Conservation (phyloP, 2,888 invertebrate genomes). For the Bembecia ichneumoniformis region DNA sequence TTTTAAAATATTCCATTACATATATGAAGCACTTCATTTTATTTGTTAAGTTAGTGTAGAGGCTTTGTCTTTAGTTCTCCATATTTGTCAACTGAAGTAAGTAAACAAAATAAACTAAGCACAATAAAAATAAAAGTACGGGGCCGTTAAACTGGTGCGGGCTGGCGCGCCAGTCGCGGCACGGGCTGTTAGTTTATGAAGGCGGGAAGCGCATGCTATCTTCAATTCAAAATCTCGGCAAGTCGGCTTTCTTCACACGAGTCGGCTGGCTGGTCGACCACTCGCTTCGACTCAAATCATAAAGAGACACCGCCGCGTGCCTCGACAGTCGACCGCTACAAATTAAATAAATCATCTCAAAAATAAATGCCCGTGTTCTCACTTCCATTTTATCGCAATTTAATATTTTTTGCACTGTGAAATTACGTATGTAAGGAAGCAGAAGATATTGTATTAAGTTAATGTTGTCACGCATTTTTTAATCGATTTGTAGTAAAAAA, state of each 20-base stretch:
- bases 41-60: too few species aligned
- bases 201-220: constrained; percentile 12
- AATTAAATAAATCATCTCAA: not conserved
- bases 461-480: too few species aligned
- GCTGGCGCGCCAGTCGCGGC: constrained; percentile 5
- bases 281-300: not conserved
- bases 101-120: not conserved
- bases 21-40: too few species aligned
- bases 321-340: not conserved
- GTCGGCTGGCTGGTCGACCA: constrained; percentile 2
- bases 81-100: not conserved
- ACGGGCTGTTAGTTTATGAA: constrained; percentile 7
- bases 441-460: too few species aligned
- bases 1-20: too few species aligned
- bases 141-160: not conserved
- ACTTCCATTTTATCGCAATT: too few species aligned
- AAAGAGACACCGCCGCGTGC: not conserved
- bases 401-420: too few species aligned
- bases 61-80: not conserved
- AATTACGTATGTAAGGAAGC: too few species aligned
- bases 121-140: not conserved
- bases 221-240: constrained; percentile 12
- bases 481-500: too few species aligned
- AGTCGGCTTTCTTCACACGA: constrained; percentile 13
- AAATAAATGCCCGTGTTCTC: not conserved